A percentile compares a stretch with the other conserved stretches of the same genome.
Conservation (phyloP, 2,797 vertebrate species). For the Rousettus madagascariensis region DNA sequence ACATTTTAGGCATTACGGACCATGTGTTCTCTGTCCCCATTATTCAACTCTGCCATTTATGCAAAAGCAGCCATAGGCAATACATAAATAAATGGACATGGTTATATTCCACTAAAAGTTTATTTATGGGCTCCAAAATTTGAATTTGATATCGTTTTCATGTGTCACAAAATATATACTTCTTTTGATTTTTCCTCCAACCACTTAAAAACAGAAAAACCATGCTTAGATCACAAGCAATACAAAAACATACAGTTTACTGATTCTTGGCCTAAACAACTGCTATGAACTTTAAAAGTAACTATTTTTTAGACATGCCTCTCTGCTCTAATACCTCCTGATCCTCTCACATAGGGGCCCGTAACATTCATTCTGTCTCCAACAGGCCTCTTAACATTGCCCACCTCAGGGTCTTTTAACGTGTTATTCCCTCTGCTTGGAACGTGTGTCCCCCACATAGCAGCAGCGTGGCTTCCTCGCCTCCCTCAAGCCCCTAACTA, state of each 20-base stretch:
- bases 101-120: conserved; percentile 30
- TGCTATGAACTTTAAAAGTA: neutral
- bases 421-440: neutral
- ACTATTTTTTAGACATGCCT: neutral
- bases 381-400: neutral
- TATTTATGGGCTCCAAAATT: neutral
- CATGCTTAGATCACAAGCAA: neutral
- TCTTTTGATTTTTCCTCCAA: neutral
- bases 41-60: neutral
- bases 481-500: too few species aligned
- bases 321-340: neutral
- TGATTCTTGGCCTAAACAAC: neutral
- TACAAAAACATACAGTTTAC: neutral
- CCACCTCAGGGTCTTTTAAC: neutral
- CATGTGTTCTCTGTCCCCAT: neutral
- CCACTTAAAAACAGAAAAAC: conserved; percentile 43
- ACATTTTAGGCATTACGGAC: neutral
- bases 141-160: conserved; percentile 42
- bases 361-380: neutral
- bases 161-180: conserved; percentile 4
- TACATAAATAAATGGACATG: neutral
- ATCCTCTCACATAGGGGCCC: neutral
- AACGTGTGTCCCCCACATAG: rapidly evolving
- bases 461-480: neutral
- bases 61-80: neutral